Evolutionary conservation across 2,113 vertebrate species (phyloP).

Genomic region (Hippoglossus stenolepis): DNA sequence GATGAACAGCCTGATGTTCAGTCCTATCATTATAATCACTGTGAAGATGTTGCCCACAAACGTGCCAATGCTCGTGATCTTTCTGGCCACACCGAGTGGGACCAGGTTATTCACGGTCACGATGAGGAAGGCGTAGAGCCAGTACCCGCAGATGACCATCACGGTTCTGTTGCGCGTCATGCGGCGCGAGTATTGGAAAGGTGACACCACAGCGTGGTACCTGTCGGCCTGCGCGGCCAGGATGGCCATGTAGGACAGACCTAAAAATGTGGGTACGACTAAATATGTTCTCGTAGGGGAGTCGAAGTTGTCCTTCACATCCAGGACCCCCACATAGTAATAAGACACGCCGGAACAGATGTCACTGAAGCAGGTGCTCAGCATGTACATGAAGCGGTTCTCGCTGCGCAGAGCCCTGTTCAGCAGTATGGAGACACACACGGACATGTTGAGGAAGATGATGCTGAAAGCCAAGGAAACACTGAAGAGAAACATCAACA

Average conservation of each 20-base stretch:
- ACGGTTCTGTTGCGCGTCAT: slow-evolving; percentile 77
- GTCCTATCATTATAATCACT: slow-evolving; percentile 80
- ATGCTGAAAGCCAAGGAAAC: slow-evolving; percentile 72
- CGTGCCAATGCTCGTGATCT: slow-evolving; percentile 69
- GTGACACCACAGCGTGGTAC: slow-evolving; percentile 78
- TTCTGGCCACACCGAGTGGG: slow-evolving; percentile 49
- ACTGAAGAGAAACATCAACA: slow-evolving; percentile 79
- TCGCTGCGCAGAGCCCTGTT: slow-evolving; percentile 73
- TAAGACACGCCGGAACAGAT: slow-evolving; percentile 81
- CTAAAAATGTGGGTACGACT: slow-evolving; percentile 81
- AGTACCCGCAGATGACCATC: slow-evolving; percentile 74
- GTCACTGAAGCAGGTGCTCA: slow-evolving; percentile 85
- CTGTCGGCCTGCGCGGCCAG: slow-evolving; percentile 84
- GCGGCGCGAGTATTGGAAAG: slow-evolving; percentile 78
- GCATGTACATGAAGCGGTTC: slow-evolving; percentile 86
- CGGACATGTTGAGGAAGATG: slow-evolving; percentile 78
- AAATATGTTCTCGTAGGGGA: slow-evolving; percentile 77
- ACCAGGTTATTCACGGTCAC: slow-evolving; percentile 74
- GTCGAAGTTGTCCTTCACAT: slow-evolving; percentile 70
- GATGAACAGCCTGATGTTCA: slow-evolving; percentile 79
- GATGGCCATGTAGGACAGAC: slow-evolving; percentile 83
- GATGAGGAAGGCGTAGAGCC: slow-evolving; percentile 80
- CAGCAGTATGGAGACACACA: slow-evolving; percentile 75
- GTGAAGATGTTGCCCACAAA: slow-evolving; percentile 77
- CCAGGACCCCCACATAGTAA: slow-evolving; percentile 79